Evolutionary conservation across 2,113 vertebrate genomes (phyloP).

Genomic region (Cricetomys ansorgei): DNA sequence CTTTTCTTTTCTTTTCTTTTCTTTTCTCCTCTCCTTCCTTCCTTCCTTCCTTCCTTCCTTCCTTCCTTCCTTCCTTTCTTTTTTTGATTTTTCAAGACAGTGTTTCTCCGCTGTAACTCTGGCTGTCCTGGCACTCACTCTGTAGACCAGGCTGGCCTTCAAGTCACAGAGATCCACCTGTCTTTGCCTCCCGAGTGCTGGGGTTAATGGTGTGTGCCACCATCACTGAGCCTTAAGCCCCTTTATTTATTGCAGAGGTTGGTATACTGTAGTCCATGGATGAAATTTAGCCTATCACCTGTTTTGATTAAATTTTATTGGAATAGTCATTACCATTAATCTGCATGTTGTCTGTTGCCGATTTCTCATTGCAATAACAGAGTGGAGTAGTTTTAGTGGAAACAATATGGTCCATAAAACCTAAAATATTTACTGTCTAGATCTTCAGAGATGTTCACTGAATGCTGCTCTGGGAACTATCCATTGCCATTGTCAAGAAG

Average conservation of each 20-base stretch:
- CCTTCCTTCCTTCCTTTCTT: too few relatives aligned
- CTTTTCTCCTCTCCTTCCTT: too few relatives aligned
- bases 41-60: too few relatives aligned
- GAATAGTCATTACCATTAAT: not conserved
- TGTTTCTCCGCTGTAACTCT: too few relatives aligned
- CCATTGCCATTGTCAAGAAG: not conserved
- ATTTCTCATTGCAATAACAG: not conserved
- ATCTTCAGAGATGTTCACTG: not conserved
- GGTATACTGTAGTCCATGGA: not conserved
- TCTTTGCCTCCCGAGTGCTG: too few relatives aligned
- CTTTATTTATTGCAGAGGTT: not conserved
- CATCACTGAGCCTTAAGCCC: too few relatives aligned
- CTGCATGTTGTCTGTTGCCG: not conserved
- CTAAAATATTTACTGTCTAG: not conserved
- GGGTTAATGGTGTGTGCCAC: too few relatives aligned
- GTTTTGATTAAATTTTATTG: slow-evolving; percentile 36
- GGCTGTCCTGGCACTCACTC: too few relatives aligned
- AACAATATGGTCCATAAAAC: not conserved
- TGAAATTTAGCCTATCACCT: not conserved
- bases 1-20: too few relatives aligned
- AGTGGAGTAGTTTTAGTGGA: not conserved
- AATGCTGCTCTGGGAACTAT: not conserved
- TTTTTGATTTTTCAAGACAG: too few relatives aligned
- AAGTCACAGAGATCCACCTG: too few relatives aligned
- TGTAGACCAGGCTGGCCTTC: too few relatives aligned